Evolutionary conservation across 2,113 vertebrate genomes (phyloP).

Genomic region (Hyaena hyaena): DNA sequence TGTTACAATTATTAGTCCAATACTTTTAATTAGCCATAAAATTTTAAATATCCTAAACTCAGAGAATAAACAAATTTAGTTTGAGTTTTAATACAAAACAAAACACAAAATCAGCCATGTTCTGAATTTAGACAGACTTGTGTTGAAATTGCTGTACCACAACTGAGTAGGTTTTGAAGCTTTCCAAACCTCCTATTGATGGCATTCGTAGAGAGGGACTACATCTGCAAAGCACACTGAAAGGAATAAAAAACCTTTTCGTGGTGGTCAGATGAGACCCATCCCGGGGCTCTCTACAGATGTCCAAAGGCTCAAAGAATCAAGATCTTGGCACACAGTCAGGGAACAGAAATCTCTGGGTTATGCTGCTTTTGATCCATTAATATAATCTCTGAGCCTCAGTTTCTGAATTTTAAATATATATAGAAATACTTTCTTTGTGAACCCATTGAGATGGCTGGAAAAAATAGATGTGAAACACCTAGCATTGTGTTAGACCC

Average conservation of each 20-base stretch:
- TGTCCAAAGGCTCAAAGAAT: neutral
- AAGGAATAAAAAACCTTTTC: neutral
- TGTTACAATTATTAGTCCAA: neutral
- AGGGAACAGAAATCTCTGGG: neutral
- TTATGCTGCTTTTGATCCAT: neutral
- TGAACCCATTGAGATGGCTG: neutral
- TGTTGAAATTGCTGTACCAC: neutral
- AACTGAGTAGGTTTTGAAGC: neutral
- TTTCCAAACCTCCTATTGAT: neutral
- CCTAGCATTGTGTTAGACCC: neutral
- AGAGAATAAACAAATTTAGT: neutral
- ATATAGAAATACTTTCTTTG: neutral
- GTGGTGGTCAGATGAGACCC: neutral
- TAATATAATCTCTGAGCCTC: neutral
- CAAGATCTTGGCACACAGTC: neutral
- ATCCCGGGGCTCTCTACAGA: neutral
- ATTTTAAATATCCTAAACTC: neutral
- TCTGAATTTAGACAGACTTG: neutral
- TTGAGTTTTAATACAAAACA: neutral
- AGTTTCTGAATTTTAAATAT: neutral
- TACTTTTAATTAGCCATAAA: neutral
- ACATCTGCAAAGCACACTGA: neutral
- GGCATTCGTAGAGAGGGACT: neutral
- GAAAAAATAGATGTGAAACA: neutral
- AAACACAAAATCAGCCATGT: neutral